Conservation (phyloP, 2,113 vertebrate genomes). For the Gnathonemus longibarbis region DNA sequence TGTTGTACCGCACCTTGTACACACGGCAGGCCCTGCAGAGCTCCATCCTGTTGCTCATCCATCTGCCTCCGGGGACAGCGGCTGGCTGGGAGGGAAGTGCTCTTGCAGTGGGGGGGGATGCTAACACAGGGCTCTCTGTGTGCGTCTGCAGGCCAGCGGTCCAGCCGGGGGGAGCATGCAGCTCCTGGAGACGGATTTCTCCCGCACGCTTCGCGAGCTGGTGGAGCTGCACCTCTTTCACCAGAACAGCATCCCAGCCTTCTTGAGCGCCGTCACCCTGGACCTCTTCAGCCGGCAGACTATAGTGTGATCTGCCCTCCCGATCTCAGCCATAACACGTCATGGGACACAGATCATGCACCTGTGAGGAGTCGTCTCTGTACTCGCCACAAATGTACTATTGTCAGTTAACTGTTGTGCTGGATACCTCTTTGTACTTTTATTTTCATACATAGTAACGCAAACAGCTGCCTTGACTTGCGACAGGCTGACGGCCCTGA, state of each 20-base stretch:
- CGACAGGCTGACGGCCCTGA: neutral
- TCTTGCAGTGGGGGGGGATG: neutral
- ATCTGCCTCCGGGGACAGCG: neutral
- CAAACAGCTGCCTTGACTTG: neutral
- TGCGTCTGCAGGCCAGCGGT: constrained; percentile 54
- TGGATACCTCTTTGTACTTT: neutral
- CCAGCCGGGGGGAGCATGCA: constrained; percentile 75
- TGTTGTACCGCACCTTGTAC: neutral
- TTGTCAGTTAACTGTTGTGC: neutral
- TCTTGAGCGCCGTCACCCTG: constrained; percentile 87
- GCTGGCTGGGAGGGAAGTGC: neutral
- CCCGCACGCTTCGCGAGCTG: constrained; percentile 70
- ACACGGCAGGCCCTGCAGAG: neutral
- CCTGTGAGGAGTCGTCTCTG: neutral
- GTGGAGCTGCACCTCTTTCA: constrained; percentile 81
- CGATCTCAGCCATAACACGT: neutral
- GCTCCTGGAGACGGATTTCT: constrained; percentile 89
- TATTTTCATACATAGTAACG: neutral
- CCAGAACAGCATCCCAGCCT: constrained; percentile 94
- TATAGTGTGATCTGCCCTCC: constrained; percentile 46
- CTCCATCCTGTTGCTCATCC: neutral
- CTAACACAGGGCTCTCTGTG: neutral
- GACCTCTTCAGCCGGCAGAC: constrained; percentile 96
- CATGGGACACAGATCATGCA: neutral
- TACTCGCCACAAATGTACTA: neutral